A percentile compares a stretch with the other conserved stretches of the same genome.
These are phyloP conservation scores for Lithobates sylvaticus DNA, from an alignment of 2,797 vertebrate species.

Conservation along the genomic window DNA sequence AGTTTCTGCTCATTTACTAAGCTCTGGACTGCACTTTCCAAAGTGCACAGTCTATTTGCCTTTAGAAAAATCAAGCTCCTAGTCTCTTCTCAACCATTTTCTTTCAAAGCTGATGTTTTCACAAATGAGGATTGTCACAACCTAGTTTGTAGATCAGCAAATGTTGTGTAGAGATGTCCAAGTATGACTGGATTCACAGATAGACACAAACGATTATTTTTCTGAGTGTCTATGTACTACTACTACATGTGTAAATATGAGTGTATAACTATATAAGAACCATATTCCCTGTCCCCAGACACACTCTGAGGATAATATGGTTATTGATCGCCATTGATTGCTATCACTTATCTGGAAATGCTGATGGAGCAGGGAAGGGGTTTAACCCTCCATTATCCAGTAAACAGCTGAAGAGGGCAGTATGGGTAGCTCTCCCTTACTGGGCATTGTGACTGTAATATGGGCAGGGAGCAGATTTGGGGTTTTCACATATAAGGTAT, in stretches of 20 bases:
- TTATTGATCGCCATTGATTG: conserved; percentile 55
- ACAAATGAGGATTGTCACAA: too few relatives aligned
- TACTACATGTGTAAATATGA: conserved; percentile 17
- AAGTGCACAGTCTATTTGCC: too few relatives aligned
- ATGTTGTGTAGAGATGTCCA: neutral
- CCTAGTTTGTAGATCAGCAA: neutral
- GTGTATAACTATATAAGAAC: conserved; percentile 14
- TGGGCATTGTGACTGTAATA: neutral
- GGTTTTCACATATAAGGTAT: neutral
- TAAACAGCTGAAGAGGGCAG: neutral
- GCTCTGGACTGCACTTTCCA: too few relatives aligned
- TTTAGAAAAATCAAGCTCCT: too few relatives aligned
- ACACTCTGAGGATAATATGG: conserved; percentile 47
- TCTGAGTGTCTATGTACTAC: neutral
- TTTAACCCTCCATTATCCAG: conserved; percentile 39
- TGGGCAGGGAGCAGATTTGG: neutral
- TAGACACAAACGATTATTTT: neutral
- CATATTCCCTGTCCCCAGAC: conserved; percentile 27
- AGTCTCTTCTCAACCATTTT: too few relatives aligned
- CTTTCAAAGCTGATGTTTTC: too few relatives aligned
- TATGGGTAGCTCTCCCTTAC: neutral
- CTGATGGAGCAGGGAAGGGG: conserved; percentile 39
- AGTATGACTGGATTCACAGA: neutral
- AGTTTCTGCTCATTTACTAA: too few relatives aligned
- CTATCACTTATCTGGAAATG: conserved; percentile 54